Conservation (phyloP, 2,113 vertebrate genomes). For the Erpornis zantholeuca region DNA sequence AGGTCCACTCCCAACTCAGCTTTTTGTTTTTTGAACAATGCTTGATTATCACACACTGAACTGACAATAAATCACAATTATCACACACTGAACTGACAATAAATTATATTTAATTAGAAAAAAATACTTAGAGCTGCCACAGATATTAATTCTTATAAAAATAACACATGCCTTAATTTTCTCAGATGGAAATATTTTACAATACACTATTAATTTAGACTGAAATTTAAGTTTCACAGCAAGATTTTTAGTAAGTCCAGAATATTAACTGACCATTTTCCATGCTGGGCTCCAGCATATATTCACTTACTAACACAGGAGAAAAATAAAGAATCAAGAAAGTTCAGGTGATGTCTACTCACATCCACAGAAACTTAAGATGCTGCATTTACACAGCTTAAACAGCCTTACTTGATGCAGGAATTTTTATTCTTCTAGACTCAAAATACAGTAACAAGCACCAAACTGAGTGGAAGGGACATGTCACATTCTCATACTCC, state of each 20-base stretch:
- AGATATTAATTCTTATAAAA: neutral
- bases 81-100: neutral
- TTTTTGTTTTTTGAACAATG: neutral
- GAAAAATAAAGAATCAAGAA: neutral
- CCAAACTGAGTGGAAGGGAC: neutral
- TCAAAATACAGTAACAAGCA: neutral
- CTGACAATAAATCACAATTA: neutral
- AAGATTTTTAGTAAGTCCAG: neutral
- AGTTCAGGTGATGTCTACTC: neutral
- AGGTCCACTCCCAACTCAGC: neutral
- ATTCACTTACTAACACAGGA: neutral
- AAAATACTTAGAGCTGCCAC: neutral
- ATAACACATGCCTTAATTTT: neutral
- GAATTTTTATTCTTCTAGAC: neutral
- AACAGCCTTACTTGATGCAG: neutral
- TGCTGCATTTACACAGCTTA: neutral
- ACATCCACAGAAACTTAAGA: neutral
- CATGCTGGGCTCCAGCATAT: neutral
- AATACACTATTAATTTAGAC: neutral
- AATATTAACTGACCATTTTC: neutral
- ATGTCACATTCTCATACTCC: rapidly evolving
- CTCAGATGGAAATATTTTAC: neutral
- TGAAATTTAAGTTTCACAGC: neutral
- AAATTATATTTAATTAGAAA: neutral
- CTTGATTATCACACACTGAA: neutral